Base-by-base conservation (phyloP, 2,888 invertebrate genomes). In the Spatulosminthurus flaviceps region DNA sequence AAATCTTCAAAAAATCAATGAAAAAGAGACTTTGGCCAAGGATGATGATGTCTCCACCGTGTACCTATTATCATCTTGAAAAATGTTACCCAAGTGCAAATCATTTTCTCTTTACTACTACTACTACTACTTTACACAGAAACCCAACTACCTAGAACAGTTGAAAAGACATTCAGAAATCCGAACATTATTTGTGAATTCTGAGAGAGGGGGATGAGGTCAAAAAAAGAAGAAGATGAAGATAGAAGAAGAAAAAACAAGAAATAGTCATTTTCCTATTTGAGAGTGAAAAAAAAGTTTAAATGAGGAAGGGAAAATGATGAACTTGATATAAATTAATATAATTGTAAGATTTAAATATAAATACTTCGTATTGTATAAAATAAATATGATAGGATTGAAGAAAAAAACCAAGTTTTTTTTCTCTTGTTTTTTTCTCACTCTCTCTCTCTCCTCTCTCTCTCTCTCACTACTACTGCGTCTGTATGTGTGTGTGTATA, bases 1-100 rank as follows among this genome's bases (percentile, higher is more conserved):
- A 26, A 66, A 22, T 66, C 24, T 13, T 16, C 66, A 26, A 13
- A 26, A 4, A 16, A 16, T 7, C 26, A 22, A 66, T 66, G 16
- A n/a, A n/a, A n/a, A n/a, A n/a, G n/a, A n/a, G n/a, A n/a, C n/a
- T 21, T 11, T n/a, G 42, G 34, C 42, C 70, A 70, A 7, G 5
- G 51, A 51, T 42, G 70, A 67, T 67, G 67, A 28, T 11, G 29
- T 28, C 67, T n/a, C 75, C 75, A 64, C 64, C 75, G 75, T 64
- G 75, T 75, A 75, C 75, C 75, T 75, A 74, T 41, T 64, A 75
- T 66, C 66, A 75, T 75, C 75, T 19, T 64, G 24, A 64, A 51
- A 13, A 73, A 76, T 76, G 76, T 76, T 76, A 76, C 76, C 76
- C 76, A 76, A 76, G 76, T 76, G 76, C 76, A 76, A 76, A 76